Evolutionary conservation across 2,888 invertebrate genomes (phyloP).

Genomic region (Hemithea aestivaria): DNA sequence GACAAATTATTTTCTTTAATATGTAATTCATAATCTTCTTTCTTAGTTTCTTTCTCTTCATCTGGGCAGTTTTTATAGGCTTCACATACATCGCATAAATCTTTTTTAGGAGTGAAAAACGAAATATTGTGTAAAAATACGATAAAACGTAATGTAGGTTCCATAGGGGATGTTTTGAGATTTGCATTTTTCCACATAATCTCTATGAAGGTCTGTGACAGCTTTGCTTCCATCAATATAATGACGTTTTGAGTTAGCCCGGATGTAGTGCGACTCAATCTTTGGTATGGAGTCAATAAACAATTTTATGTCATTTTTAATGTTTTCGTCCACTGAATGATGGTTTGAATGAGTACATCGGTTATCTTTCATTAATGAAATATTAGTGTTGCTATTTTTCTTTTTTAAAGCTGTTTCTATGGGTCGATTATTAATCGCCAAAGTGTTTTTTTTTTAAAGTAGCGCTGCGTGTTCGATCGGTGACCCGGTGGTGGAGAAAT

Average conservation of each 20-base stretch:
- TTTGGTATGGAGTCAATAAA: conserved; percentile 6
- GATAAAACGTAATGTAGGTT: conserved; percentile 21
- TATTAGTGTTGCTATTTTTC: conserved; percentile 4
- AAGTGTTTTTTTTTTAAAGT: too few species aligned
- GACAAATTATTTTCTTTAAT: conserved; percentile 25
- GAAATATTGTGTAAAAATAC: conserved; percentile 28
- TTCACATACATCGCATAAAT: conserved; percentile 24
- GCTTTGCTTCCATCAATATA: conserved; percentile 9
- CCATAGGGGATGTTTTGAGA: conserved; percentile 1
- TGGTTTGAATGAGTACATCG: conserved; percentile 7
- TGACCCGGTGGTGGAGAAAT: too few species aligned
- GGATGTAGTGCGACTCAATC: conserved; percentile 7
- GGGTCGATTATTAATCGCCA: conserved; percentile 8
- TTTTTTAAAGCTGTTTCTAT: conserved; percentile 10
- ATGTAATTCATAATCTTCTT: conserved; percentile 25
- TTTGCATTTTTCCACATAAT: conserved; percentile 11
- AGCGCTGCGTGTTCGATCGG: too few species aligned
- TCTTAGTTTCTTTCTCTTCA: conserved; percentile 27
- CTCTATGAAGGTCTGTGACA: conserved; percentile 11
- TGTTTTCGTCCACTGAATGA: conserved; percentile 4
- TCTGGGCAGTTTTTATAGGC: conserved; percentile 8
- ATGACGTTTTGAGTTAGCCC: conserved; percentile 1
- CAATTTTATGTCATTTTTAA: conserved; percentile 2
- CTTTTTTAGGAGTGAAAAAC: conserved; percentile 26
- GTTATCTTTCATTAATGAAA: conserved; percentile 7